A percentile compares a stretch with the other conserved stretches of the same genome.
Evolutionary conservation across 2,797 vertebrate genomes (phyloP).

Genomic region (Clamator glandarius): DNA sequence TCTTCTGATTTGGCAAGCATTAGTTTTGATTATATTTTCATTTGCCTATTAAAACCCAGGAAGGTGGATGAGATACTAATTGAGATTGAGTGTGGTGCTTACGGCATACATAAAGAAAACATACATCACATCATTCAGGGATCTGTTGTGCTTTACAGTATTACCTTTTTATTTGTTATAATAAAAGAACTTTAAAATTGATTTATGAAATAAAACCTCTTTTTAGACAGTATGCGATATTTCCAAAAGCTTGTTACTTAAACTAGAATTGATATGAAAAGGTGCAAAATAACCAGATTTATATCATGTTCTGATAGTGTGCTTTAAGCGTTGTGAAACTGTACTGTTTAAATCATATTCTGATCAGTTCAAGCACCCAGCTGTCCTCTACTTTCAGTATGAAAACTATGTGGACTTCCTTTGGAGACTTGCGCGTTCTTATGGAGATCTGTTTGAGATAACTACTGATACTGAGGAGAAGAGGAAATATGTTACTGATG

Average conservation of each 20-base stretch:
- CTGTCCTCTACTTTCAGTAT: slow-evolving; percentile 79
- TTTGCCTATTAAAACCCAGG: not conserved
- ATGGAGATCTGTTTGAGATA: slow-evolving; percentile 89
- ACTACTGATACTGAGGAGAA: slow-evolving; percentile 85
- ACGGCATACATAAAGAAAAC: not conserved
- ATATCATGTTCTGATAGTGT: not conserved
- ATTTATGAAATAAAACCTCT: not conserved
- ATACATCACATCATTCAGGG: not conserved
- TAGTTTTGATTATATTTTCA: not conserved
- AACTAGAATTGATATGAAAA: not conserved
- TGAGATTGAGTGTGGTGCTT: not conserved
- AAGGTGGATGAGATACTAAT: not conserved
- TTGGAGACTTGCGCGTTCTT: slow-evolving; percentile 90
- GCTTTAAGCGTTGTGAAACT: not conserved
- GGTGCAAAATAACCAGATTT: not conserved
- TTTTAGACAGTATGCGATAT: not conserved
- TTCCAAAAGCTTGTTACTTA: not conserved
- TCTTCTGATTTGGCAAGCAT: not conserved
- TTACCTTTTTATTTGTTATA: not conserved
- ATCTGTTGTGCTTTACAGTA: not conserved
- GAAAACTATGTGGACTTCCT: slow-evolving; percentile 84
- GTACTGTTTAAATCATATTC: not conserved
- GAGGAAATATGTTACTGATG: slow-evolving; percentile 84
- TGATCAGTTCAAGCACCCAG: not conserved
- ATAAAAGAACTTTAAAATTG: not conserved